Percentiles rank a stretch among this genome's conserved stretches.
Evolutionary conservation across 2,888 invertebrate genomes (phyloP).

Genomic region (Stenotaenia linearis): DNA sequence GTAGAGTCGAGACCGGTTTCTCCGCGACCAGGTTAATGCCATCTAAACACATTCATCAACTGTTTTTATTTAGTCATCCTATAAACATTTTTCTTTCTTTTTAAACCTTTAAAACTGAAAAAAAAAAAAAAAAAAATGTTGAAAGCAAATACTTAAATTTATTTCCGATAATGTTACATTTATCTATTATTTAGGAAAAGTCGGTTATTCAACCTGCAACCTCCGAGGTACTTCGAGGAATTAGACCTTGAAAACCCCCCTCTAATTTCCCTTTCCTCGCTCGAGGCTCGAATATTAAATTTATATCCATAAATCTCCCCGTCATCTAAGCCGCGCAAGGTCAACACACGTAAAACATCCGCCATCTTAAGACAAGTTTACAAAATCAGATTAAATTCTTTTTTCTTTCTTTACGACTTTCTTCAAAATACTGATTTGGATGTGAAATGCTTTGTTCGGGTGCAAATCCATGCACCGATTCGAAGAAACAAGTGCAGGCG

Average conservation of each 20-base stretch:
- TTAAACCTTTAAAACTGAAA: background rate
- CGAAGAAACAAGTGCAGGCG: slow-evolving; percentile 78
- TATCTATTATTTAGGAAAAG: background rate
- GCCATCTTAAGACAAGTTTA: background rate
- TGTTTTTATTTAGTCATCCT: background rate
- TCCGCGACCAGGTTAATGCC: background rate
- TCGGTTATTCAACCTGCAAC: background rate
- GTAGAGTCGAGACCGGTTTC: background rate
- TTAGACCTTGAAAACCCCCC: background rate
- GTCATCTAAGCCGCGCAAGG: background rate
- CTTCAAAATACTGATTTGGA: slow-evolving; percentile 87
- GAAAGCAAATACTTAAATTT: background rate
- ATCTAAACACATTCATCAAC: background rate
- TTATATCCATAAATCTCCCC: background rate
- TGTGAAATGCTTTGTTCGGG: slow-evolving; percentile 69
- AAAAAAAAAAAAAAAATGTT: background rate
- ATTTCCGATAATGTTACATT: background rate
- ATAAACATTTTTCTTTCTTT: no score
- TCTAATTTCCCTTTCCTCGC: background rate
- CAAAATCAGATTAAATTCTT: background rate
- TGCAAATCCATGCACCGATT: slow-evolving; percentile 48
- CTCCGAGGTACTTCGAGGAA: background rate
- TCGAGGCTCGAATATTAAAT: background rate
- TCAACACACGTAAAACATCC: background rate
- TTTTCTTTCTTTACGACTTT: slow-evolving; percentile 44